These are phyloP conservation scores for Cheumatopsyche charites DNA, from an alignment of 1,140 invertebrate genomes.

Conservation along the genomic window DNA sequence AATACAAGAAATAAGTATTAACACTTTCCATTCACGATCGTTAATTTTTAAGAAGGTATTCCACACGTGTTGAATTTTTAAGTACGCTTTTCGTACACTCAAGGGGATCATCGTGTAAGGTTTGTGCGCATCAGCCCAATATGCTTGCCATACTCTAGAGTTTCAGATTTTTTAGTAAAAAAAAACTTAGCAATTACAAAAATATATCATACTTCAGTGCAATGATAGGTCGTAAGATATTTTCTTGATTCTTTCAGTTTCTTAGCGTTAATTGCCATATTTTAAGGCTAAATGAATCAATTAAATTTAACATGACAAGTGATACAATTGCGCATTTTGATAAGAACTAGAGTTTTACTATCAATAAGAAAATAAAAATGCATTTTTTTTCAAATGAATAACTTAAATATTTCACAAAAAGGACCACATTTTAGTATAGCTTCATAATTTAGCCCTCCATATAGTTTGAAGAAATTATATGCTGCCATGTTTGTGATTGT, in stretches of 20 bases:
- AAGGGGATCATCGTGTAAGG: not conserved
- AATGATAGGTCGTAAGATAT: too few species aligned
- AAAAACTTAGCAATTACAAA: not conserved
- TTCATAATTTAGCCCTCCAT: not conserved
- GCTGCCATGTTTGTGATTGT: too few species aligned
- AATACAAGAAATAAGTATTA: conserved; percentile 32
- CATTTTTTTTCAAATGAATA: not conserved
- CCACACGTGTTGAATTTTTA: too few species aligned
- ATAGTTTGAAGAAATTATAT: too few species aligned
- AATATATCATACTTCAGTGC: too few species aligned
- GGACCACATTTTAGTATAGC: not conserved
- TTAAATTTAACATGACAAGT: too few species aligned
- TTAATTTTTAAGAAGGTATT: too few species aligned
- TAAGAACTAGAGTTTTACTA: not conserved
- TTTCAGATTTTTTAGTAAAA: not conserved
- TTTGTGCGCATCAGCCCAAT: not conserved
- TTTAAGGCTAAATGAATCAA: not conserved
- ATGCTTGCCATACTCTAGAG: not conserved
- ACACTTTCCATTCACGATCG: not conserved
- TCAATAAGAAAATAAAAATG: not conserved
- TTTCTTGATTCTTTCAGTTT: not conserved
- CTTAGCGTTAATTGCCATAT: conserved; percentile 4
- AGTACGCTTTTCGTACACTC: not conserved
- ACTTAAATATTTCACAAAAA: conserved; percentile 4
- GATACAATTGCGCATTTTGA: not conserved